phyloP scores from a whole-genome alignment of 2,888 invertebrate species.

The Ectropis crepuscularia region DNA sequence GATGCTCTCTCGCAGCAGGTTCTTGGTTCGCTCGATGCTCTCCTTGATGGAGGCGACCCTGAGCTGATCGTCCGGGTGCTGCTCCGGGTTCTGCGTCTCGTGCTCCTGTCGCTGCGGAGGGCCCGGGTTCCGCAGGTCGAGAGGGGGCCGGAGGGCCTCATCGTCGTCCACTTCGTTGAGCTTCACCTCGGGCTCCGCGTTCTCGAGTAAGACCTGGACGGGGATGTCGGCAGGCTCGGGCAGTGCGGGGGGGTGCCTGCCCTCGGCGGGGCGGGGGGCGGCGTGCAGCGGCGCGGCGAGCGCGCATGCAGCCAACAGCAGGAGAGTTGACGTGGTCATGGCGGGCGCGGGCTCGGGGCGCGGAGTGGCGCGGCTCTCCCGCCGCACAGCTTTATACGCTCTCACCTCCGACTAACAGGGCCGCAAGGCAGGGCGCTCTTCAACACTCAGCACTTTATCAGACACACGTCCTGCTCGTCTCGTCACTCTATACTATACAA shows the following conservation, averaged over 20 bases:
- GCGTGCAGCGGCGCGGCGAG: slow-evolving; percentile 61
- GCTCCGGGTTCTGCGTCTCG: slow-evolving; percentile 73
- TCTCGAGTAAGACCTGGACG: slow-evolving; percentile 65
- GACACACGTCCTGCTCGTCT: too few relatives aligned
- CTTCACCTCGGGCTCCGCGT: slow-evolving; percentile 50
- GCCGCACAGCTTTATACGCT: slow-evolving; percentile 67
- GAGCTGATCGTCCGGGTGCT: slow-evolving; percentile 55
- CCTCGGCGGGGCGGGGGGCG: slow-evolving; percentile 54
- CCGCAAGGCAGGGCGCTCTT: slow-evolving; percentile 12
- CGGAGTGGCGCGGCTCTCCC: slow-evolving; percentile 45
- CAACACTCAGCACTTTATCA: too few relatives aligned
- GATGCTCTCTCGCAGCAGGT: slow-evolving; percentile 54
- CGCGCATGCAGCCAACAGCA: slow-evolving; percentile 62
- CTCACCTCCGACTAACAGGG: slow-evolving; percentile 69
- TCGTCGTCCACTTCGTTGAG: slow-evolving; percentile 45
- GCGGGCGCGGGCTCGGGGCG: too few relatives aligned
- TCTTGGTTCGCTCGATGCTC: slow-evolving; percentile 59
- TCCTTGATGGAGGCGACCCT: slow-evolving; percentile 57
- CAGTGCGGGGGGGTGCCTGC: slow-evolving; percentile 45
- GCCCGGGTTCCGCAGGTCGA: slow-evolving; percentile 71
- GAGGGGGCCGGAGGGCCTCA: slow-evolving; percentile 59
- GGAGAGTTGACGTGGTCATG: slow-evolving; percentile 72
- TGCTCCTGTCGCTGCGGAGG: slow-evolving; percentile 74
- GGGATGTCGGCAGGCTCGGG: slow-evolving; percentile 58
- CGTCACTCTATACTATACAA: too few relatives aligned